phyloP scores from a whole-genome alignment of 1,140 invertebrate species.

The Babylonia areolata region DNA sequence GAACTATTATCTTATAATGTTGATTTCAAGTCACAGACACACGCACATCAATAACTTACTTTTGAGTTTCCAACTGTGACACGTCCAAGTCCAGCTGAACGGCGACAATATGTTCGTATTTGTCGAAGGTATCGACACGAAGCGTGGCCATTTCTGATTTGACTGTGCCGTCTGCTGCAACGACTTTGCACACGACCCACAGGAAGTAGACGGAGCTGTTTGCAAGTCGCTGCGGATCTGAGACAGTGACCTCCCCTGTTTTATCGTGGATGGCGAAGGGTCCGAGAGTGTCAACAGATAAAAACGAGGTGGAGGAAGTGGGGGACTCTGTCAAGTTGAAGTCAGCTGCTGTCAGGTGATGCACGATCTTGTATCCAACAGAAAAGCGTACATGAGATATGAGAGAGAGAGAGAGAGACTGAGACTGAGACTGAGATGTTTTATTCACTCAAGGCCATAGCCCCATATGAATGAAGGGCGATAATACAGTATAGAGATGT shows the following conservation, averaged over 20 bases:
- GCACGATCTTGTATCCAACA: not conserved
- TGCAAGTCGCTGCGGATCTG: not conserved
- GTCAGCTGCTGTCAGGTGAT: not conserved
- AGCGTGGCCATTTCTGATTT: conserved; percentile 11
- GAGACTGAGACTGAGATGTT: too few relatives aligned
- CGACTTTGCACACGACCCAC: conserved; percentile 20
- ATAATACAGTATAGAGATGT: too few relatives aligned
- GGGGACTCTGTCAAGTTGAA: not conserved
- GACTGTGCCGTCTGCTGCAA: not conserved
- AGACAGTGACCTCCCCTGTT: conserved; percentile 20
- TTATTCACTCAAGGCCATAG: too few relatives aligned
- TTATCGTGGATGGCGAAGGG: not conserved
- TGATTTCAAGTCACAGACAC: too few relatives aligned
- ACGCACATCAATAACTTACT: not conserved
- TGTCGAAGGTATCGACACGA: conserved; percentile 6
- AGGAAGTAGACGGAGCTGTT: not conserved
- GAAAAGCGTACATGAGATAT: too few relatives aligned
- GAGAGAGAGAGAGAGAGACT: too few relatives aligned
- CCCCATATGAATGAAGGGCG: too few relatives aligned
- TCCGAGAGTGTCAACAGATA: not conserved
- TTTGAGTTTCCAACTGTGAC: not conserved
- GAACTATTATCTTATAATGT: too few relatives aligned
- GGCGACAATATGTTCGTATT: not conserved
- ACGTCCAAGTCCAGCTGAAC: not conserved
- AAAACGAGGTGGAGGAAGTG: not conserved